phyloP scores from a whole-genome alignment of 2,888 invertebrate genomes.

The Monochamus alternatus region DNA sequence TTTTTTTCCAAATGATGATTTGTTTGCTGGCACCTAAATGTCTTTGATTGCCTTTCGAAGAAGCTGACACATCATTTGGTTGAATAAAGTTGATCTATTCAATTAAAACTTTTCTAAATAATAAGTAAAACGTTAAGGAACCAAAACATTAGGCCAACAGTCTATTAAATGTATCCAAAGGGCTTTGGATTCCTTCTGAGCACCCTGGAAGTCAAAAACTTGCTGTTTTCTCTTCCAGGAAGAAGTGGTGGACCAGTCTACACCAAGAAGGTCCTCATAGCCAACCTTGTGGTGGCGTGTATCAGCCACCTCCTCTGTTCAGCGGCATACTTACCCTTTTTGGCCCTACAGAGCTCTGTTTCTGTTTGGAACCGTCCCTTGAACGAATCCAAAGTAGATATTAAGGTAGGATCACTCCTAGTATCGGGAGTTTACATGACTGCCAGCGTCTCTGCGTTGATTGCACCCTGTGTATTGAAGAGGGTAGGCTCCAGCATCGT shows the following conservation, averaged over 20 bases:
- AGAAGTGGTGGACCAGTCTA: slow-evolving; percentile 68
- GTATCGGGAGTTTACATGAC: slow-evolving; percentile 77
- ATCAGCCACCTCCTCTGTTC: slow-evolving; percentile 77
- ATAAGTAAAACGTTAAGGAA: too few species aligned
- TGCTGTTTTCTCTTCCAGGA: slow-evolving; percentile 35
- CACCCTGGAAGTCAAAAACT: not conserved
- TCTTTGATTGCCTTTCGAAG: too few species aligned
- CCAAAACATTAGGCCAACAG: too few species aligned
- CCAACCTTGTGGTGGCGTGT: slow-evolving; percentile 74
- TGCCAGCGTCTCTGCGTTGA: slow-evolving; percentile 75
- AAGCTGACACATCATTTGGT: too few species aligned
- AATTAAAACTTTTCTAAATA: too few species aligned
- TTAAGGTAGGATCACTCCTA: slow-evolving; percentile 75
- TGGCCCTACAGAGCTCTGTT: slow-evolving; percentile 74
- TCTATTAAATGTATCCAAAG: too few species aligned
- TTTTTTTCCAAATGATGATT: too few species aligned
- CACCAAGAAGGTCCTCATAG: slow-evolving; percentile 72
- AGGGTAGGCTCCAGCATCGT: slow-evolving; percentile 50
- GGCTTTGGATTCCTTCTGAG: too few species aligned
- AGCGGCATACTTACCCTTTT: slow-evolving; percentile 77
- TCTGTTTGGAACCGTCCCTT: slow-evolving; percentile 71
- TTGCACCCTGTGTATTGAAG: slow-evolving; percentile 67
- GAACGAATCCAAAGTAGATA: slow-evolving; percentile 47
- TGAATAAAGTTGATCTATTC: too few species aligned
- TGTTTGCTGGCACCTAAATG: too few species aligned